Evolutionary conservation across 2,113 vertebrate genomes (phyloP), one percentile per base, ranked within the genome.

Genomic region (Lagenorhynchus albirostris): DNA sequence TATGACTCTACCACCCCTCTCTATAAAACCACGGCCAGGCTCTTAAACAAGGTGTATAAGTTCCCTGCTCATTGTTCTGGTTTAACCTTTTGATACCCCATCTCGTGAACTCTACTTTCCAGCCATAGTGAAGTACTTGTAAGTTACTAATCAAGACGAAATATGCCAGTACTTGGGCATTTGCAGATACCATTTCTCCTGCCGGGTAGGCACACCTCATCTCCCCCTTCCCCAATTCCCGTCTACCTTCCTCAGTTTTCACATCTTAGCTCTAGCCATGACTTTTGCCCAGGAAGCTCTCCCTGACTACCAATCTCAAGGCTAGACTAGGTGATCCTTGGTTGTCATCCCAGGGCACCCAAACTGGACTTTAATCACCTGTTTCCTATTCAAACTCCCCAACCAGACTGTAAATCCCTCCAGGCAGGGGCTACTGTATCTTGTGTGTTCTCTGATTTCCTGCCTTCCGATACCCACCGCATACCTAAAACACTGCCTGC

Each of bases 151-250:
- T 79, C 41, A 88, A 94, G 67, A 38, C 18, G 68, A 55, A 15
- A 55, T 33, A 67, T 58, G 18, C 17, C 23, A 62, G 1, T 55
- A 21, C 55, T 58, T 11, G 17, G 11, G 1, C 29, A 29, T 87
- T 87, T 83, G 8, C 7, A 62, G 33, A 44, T 87, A 21, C 25
- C 67, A 0, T 76, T 67, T 12, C 25, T 67, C 15, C 20, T 47
- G 1, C 29, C 17, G 26, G 9, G 41, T 33, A 70, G 29, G n/a
- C 7, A 71, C 0, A 1, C 4, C 2, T 29, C 5, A 44, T 9
- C 8, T 17, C 44, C 15, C 9, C 18, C 9, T 67, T 5, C 21
- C 21, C 29, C 29, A 1, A 3, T 47, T 55, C 3, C 55, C 38
- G 0, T 60, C 6, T 83, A 1, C 17, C 5, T 2, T 36, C 55